A percentile compares a stretch with the other conserved stretches of the same genome.
phyloP scores from a whole-genome alignment of 2,113 vertebrate species.

The Perca fluviatilis region DNA sequence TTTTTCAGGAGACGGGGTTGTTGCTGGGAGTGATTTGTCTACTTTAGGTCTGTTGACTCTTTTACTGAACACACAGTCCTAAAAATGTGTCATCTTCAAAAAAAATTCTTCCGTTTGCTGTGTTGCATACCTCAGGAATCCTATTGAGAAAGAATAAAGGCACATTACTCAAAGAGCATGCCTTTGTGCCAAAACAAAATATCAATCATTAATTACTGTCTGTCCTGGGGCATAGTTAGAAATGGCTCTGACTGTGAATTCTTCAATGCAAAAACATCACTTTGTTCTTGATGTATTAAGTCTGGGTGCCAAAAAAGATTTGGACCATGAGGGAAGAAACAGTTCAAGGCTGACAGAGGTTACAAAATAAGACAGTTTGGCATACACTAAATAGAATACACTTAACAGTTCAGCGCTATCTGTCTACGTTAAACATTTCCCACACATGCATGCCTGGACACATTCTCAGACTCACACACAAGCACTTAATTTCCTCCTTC shows the following conservation, averaged over 20 bases:
- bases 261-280: constrained; percentile 29
- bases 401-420: constrained; percentile 18
- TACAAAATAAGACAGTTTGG: constrained; percentile 23
- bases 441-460: constrained; percentile 7
- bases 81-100: constrained; percentile 43
- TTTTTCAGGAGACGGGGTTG: neutral
- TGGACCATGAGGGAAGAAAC: constrained; percentile 7
- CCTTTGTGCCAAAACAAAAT: constrained; percentile 40
- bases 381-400: neutral
- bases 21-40: neutral
- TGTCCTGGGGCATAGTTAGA: constrained; percentile 37
- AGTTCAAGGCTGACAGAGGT: constrained; percentile 17
- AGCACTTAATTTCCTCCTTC: neutral
- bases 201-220: constrained; percentile 58
- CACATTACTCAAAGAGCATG: constrained; percentile 43
- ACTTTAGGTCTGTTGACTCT: constrained; percentile 5
- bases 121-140: constrained; percentile 34
- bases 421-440: constrained; percentile 1
- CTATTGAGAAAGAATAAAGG: constrained; percentile 24
- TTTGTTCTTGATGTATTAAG: constrained; percentile 48
- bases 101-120: constrained; percentile 34
- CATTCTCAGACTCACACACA: constrained; percentile 15
- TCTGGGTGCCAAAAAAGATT: constrained; percentile 4
- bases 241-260: constrained; percentile 21
- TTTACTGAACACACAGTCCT: constrained; percentile 13